These are phyloP conservation scores for Limanda limanda DNA, from an alignment of 2,113 vertebrate genomes.

Conservation along the genomic window DNA sequence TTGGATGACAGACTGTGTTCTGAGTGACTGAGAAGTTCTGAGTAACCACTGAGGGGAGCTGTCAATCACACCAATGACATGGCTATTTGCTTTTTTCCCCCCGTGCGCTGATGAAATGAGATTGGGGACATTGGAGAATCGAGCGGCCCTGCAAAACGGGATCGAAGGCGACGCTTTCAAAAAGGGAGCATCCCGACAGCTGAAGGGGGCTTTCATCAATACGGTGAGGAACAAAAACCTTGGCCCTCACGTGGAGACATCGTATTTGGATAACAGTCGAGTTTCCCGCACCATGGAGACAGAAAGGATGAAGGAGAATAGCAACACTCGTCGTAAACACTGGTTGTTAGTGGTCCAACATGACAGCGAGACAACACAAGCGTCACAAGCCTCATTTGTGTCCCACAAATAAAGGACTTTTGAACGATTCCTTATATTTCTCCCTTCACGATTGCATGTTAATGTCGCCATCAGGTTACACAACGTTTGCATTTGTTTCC, in stretches of 20 bases:
- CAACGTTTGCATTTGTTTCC: slow-evolving; percentile 54
- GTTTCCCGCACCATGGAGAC: slow-evolving; percentile 26
- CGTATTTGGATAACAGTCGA: background rate
- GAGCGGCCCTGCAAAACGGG: background rate
- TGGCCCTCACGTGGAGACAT: slow-evolving; percentile 14
- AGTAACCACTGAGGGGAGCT: slow-evolving; percentile 33
- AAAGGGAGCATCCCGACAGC: background rate
- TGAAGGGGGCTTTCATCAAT: slow-evolving; percentile 31
- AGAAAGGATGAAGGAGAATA: background rate
- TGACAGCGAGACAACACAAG: slow-evolving; percentile 4
- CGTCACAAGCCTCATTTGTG: background rate
- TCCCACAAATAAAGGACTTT: slow-evolving; percentile 9
- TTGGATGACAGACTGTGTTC: slow-evolving; percentile 23
- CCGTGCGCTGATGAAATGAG: slow-evolving; percentile 15
- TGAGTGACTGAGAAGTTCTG: slow-evolving; percentile 18
- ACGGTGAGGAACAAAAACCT: slow-evolving; percentile 14
- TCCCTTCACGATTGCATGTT: slow-evolving; percentile 24
- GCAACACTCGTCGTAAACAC: slow-evolving; percentile 41
- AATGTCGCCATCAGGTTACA: slow-evolving; percentile 49
- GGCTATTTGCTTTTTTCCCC: background rate
- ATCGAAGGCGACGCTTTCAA: no score
- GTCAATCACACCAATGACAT: slow-evolving; percentile 29
- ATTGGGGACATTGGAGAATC: background rate
- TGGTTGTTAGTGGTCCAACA: slow-evolving; percentile 37
- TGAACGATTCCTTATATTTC: slow-evolving; percentile 25